Base-by-base conservation (phyloP, 2,113 vertebrate genomes). In the Myotis davidii region DNA sequence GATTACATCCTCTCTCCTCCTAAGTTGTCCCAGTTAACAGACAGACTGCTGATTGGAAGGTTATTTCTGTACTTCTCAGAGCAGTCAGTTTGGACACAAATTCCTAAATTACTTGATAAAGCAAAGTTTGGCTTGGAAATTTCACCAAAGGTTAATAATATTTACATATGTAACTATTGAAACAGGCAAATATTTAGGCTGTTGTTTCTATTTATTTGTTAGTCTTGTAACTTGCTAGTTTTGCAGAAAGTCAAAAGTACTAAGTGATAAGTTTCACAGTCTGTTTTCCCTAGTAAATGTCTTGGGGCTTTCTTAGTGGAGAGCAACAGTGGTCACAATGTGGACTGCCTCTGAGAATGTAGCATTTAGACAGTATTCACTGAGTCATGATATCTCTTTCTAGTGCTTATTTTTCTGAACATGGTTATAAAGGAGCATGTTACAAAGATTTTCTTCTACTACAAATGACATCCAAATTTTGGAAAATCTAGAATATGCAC, bases 121-220 rank as follows among this genome's bases (percentile, higher is more conserved):
- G 39, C 37, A 89, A 70, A 86, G 45, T 91, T 94, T 82, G n/a
- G 39, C 64, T 97, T 96, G 69, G 7, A 64, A 93, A 14, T 89
- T 93, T 92, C 42, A 78, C 42, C 61, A 90, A 94, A 90, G 39
- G 74, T 50, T 77, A 90, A 96, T 20, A 85, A 29, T 85, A 74
- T 93, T 95, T 90, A 54, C 39, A 39, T 16, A 0, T 78, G 5
- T 82, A 95, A 65, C 48, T 88, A 54, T 65, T 88, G 25, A 90
- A 92, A 95, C 9, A 77, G 54, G 16, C 78, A 72, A 86, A 27
- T 48, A 6, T 76, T 93, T 70, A 79, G 6, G 70, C 52, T 77
- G 1, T 50, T 77, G 6, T 50, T 61, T 89, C 20, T 84, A 23
- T 20, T 91, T 90, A 27, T 79, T 89, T 94, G 29, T 81, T 94